These are phyloP conservation scores for Marisa cornuarietis DNA, from an alignment of 1,140 invertebrate genomes.

Conservation along the genomic window DNA sequence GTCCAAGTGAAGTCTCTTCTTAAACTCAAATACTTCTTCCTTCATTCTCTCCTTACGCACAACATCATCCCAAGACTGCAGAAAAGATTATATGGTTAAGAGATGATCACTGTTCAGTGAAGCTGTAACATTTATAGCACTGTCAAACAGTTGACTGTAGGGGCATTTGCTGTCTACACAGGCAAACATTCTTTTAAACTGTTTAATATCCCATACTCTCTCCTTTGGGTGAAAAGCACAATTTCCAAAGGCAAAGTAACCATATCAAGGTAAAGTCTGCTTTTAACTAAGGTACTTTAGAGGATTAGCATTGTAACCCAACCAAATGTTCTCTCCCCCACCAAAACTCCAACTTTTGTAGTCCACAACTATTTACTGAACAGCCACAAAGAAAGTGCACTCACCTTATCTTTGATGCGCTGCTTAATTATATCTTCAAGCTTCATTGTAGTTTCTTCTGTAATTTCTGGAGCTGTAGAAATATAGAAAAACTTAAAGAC, in stretches of 20 bases:
- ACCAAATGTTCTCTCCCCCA: too few relatives aligned
- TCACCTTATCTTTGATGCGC: conserved; percentile 87
- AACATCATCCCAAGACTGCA: conserved; percentile 90
- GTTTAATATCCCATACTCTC: too few relatives aligned
- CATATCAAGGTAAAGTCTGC: too few relatives aligned
- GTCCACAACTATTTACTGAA: background rate
- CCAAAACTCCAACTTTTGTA: background rate
- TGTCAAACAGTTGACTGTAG: too few relatives aligned
- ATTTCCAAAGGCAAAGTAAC: too few relatives aligned
- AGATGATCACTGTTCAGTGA: background rate
- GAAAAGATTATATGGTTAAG: conserved; percentile 2
- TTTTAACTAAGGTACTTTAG: too few relatives aligned
- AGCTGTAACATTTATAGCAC: too few relatives aligned
- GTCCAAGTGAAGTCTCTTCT: conserved; percentile 89
- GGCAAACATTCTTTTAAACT: too few relatives aligned
- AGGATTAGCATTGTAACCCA: too few relatives aligned
- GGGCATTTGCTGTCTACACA: too few relatives aligned
- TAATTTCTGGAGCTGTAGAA: conserved; percentile 82
- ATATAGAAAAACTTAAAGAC: background rate
- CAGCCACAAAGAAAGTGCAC: background rate
- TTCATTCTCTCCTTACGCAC: conserved; percentile 87
- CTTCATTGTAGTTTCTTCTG: conserved; percentile 85
- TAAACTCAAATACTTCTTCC: conserved; percentile 85
- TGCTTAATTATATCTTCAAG: conserved; percentile 91
- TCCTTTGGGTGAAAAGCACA: too few relatives aligned